Percentiles rank a stretch among this genome's conserved stretches.
Conservation (phyloP, 2,888 invertebrate species). For the Craniophora ligustri region DNA sequence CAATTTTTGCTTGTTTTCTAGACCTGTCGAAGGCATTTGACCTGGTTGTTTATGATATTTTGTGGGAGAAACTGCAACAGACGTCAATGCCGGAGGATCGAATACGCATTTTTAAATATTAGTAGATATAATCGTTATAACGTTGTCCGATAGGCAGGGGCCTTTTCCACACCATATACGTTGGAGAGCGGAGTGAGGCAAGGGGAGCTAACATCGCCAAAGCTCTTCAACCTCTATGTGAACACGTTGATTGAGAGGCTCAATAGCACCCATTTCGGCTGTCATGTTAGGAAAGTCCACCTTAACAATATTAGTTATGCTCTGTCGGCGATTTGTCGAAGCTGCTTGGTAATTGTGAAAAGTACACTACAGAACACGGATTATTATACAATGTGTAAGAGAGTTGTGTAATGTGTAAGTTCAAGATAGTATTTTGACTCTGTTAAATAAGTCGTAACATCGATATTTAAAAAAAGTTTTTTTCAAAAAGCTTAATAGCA, state of each 20-base stretch:
- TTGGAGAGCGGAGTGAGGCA: slow-evolving; percentile 5
- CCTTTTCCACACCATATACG: background rate
- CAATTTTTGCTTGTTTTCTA: slow-evolving; percentile 34
- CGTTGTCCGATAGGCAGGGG: background rate
- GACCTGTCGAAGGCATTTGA: slow-evolving; percentile 27
- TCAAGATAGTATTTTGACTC: too few species aligned
- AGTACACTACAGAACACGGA: background rate
- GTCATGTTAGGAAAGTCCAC: background rate
- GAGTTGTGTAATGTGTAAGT: too few species aligned
- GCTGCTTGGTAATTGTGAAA: background rate
- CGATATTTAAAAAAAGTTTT: too few species aligned
- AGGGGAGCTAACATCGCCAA: slow-evolving; percentile 6
- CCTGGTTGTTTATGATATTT: slow-evolving; percentile 30
- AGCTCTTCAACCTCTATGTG: slow-evolving; percentile 1
- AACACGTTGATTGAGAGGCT: slow-evolving; percentile 1
- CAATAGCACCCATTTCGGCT: background rate
- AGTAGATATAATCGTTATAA: background rate
- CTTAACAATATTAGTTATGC: slow-evolving; percentile 5
- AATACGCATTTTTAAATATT: background rate
- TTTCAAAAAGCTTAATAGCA: too few species aligned
- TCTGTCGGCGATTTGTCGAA: background rate
- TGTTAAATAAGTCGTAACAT: too few species aligned
- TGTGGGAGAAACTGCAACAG: slow-evolving; percentile 13
- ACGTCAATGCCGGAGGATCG: background rate
- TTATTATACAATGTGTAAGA: slow-evolving; percentile 2